Conservation (phyloP, 2,888 invertebrate genomes). For the Mamestra brassicae region DNA sequence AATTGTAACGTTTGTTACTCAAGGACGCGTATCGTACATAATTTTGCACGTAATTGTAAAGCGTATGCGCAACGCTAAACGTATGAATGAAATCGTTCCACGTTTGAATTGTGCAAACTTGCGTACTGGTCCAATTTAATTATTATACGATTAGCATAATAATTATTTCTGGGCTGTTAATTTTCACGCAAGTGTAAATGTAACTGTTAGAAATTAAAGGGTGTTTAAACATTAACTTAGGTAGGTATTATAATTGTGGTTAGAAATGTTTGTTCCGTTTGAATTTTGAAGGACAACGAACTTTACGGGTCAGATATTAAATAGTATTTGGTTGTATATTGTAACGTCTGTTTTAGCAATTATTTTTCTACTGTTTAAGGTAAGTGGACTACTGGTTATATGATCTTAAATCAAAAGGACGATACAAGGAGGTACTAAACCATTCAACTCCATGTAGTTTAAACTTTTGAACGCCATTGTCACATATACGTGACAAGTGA, state of each 20-base stretch:
- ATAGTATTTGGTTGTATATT: not conserved
- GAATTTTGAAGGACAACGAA: slow-evolving; percentile 42
- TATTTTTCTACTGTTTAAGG: not conserved
- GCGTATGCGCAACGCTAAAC: slow-evolving; percentile 42
- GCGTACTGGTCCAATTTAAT: slow-evolving; percentile 39
- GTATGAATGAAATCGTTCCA: slow-evolving; percentile 65
- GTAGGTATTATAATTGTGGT: not conserved
- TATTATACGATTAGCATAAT: slow-evolving; percentile 48
- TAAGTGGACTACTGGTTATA: not conserved
- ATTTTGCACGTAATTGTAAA: slow-evolving; percentile 53
- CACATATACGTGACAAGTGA: too few species aligned
- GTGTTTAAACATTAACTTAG: slow-evolving; percentile 14
- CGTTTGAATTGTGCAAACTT: slow-evolving; percentile 60
- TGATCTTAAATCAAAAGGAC: too few species aligned
- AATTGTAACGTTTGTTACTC: slow-evolving; percentile 35
- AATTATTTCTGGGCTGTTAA: slow-evolving; percentile 60
- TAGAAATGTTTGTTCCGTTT: slow-evolving; percentile 26
- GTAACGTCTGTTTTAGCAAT: not conserved
- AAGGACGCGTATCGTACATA: slow-evolving; percentile 59
- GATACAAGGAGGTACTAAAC: not conserved
- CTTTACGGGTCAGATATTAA: slow-evolving; percentile 25
- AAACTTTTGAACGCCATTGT: too few species aligned
- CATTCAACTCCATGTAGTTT: not conserved
- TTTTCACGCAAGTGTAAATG: slow-evolving; percentile 57
- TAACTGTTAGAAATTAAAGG: slow-evolving; percentile 50